A percentile compares a stretch with the other conserved stretches of the same genome.
These are phyloP conservation scores for Clarias platycephalus DNA, from an alignment of 2,797 vertebrate genomes.

Conservation along the genomic window DNA sequence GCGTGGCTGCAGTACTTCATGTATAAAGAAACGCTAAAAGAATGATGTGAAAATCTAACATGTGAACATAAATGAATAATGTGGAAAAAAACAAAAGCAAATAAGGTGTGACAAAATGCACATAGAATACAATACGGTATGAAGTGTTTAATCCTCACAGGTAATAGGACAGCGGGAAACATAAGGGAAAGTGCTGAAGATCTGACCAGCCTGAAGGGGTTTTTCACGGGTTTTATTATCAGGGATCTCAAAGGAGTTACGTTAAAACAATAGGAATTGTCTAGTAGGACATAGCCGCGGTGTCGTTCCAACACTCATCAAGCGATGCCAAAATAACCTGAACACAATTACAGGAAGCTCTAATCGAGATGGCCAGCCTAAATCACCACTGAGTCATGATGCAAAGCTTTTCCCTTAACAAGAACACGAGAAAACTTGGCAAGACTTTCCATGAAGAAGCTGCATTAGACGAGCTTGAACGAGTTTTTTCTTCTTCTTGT, in stretches of 20 bases:
- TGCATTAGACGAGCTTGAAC: neutral
- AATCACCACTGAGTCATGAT: neutral
- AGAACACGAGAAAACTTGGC: neutral
- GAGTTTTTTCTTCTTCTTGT: neutral
- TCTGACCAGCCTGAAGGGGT: neutral
- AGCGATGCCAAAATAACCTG: neutral
- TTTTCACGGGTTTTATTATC: neutral
- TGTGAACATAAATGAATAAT: neutral
- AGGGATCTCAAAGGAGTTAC: accelerated
- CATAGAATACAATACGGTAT: too few species aligned
- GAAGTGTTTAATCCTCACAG: neutral
- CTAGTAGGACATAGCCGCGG: neutral
- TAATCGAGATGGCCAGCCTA: accelerated
- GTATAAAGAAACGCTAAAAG: too few species aligned
- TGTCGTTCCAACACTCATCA: neutral
- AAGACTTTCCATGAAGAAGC: neutral
- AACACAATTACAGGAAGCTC: neutral
- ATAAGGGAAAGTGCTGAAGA: too few species aligned
- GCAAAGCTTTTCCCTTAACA: neutral
- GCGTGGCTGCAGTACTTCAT: too few species aligned
- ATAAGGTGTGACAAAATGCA: neutral
- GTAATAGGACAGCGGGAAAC: neutral
- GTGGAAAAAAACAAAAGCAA: neutral
- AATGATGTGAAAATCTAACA: neutral
- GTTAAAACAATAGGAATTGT: neutral